Evolutionary conservation across 2,113 vertebrate species (phyloP), one percentile per base, ranked within the genome.

Genomic region (Sphaerodactylus townsendi): DNA sequence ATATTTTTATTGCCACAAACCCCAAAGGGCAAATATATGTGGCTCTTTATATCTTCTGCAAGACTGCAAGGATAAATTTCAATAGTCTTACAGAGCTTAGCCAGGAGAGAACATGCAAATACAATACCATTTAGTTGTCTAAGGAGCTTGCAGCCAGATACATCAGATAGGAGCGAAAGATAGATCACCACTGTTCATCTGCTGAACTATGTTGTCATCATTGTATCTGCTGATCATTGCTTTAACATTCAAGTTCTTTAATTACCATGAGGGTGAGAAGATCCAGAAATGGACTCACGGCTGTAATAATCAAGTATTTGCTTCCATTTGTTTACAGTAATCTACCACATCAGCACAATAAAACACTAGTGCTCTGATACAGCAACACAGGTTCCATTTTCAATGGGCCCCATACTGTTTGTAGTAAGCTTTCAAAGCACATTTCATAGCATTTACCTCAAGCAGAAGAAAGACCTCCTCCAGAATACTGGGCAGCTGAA

Each of bases 121-220:
- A 5, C 14, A 62, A 73, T 28, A 4, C 25, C 41, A 73, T 73
- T 23, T 72, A 46, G 28, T n/a, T 33, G 30, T 46, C 44, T 50
- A 13, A 50, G 50, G 46, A 50, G 30, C 14, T 10, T 48, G n/a
- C 62, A 30, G 11, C 35, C 83, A 86, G 91, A 94, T 94, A 93
- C 92, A 82, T 96, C 95, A 98, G 96, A 83, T 97, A 97, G 97
- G 97, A 97, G 96, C 96, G 96, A 97, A 98, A 97, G 97, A 97
- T 95, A 79, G 85, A 73, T 98, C 96, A 81, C 94, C 97, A 98
- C 59, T 5, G 84, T 79, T 50, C 25, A 90, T 97, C 97, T 91
- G 97, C 90, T 98, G 97, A 98, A 98, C 97, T 98, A 98, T 98
- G 97, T 91, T 64, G 3, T 97, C 97, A 97, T 97, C 96, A 97